Evolutionary conservation across 2,113 vertebrate genomes (phyloP), one percentile per base, ranked within the genome.

Genomic region (Perca schrenkii): DNA sequence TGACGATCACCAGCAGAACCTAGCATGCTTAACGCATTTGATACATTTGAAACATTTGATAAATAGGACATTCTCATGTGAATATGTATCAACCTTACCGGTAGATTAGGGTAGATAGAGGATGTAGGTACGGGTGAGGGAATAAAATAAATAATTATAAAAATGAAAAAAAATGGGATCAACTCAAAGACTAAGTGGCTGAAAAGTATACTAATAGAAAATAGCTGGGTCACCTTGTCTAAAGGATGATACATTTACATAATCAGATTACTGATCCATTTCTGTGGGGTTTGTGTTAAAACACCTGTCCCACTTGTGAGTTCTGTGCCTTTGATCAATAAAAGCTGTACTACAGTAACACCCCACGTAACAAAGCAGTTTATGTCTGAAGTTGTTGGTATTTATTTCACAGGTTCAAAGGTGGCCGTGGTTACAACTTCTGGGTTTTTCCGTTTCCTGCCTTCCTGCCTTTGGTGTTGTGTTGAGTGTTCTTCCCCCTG

Each of bases 391-490:
- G 36, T 54, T 72, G 63, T 76, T 53, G 28, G 8, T 57, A 3
- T 77, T 83, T 80, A 46, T 72, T 80, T 57, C 3, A 74, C 47
- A 71, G 25, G 13, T 87, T 82, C 52, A 80, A 76, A 89, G 16
- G 19, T 68, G 52, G 17, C 73, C 46, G 16, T 0, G 21, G 73
- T 83, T 78, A 22, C 85, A 84, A 76, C 22, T 22, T 77, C 19
- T 67, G 49, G 25, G 1, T 46, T 56, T 77, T 56, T 56, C 75
- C 17, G 1, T 52, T 88, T 88, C 65, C 85, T 84, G 71, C 21
- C 34, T 69, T 77, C 70, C 64, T 81, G 75, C 22, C 77, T 90
- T 90, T 19, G 77, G 78, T 77, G 47, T 74, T 83, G 53, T 76
- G 53, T 68, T 76, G 65, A 77, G 28, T 68, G 28, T 67, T 80